Evolutionary conservation across 2,888 invertebrate genomes (phyloP), one percentile per base, ranked within the genome.

Genomic region (Drosophila cracens): DNA sequence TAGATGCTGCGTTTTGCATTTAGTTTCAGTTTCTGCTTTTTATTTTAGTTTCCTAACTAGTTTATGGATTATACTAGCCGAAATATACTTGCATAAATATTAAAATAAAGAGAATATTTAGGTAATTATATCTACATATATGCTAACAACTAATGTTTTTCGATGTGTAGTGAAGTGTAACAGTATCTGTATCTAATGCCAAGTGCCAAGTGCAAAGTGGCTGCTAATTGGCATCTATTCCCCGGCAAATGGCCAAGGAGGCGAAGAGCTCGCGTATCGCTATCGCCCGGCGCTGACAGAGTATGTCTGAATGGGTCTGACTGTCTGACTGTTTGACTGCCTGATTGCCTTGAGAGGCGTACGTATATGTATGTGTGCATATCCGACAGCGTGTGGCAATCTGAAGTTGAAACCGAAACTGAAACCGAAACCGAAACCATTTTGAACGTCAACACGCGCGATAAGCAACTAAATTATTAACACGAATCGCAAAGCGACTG

Each of bases 381-480:
- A 25, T 38, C 64, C 46, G 52, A 46, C 61, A 38, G 59, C 54
- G 34, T 43, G 38, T 34, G 36, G 56, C 57, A 40, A 43, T 46
- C 53, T 40, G 53, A n/a, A 27, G 54, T 29, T 60, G 66, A 67
- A 74, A 64, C 67, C 61, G 48, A 29, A 43, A 36, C 43, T 18
- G 60, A 65, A 56, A 51, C 61, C 59, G 70, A 70, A 81, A 74
- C 74, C 66, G 81, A 90, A 90, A 87, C 90, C 87, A 82, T 82
- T 84, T 81, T 80, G 74, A 83, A 89, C 89, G 90, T 91, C 91
- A 87, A 87, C 90, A 85, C 90, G 68, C 68, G 63, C 90, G 91
- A 91, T 91, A 89, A 89, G 89, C 83, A 85, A 91, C 90, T 90
- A 91, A 89, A 91, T 89, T 89, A 89, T 91, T 90, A 90, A 91